Evolutionary conservation across 2,888 invertebrate species (phyloP).

Genomic region (Polyploca ridens): DNA sequence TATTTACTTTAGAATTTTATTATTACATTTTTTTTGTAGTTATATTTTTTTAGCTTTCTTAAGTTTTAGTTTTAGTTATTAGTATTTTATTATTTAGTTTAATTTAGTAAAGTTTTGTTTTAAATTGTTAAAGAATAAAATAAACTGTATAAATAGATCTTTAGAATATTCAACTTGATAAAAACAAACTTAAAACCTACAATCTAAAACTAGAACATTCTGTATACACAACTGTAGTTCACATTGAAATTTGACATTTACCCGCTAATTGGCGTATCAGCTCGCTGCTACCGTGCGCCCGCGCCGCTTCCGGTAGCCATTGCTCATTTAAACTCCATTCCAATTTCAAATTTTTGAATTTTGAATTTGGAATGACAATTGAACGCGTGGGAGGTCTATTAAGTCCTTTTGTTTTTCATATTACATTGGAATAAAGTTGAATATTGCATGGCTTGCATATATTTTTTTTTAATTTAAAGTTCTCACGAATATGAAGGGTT

Average conservation of each 20-base stretch:
- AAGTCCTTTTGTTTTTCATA: conserved; percentile 8
- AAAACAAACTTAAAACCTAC: neutral
- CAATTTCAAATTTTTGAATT: conserved; percentile 27
- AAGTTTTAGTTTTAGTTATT: no score
- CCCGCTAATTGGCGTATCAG: conserved; percentile 76
- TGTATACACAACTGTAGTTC: conserved; percentile 58
- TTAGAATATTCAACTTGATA: no score
- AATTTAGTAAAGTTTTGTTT: no score
- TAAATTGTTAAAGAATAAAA: no score
- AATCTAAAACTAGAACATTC: conserved; percentile 35
- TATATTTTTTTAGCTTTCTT: no score
- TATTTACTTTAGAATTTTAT: no score
- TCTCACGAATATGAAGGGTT: neutral
- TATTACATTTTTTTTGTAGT: no score
- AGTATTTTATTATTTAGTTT: no score
- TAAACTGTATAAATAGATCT: no score
- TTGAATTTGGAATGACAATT: conserved; percentile 35
- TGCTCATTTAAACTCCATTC: conserved; percentile 29
- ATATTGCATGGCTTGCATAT: neutral
- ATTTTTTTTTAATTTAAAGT: neutral
- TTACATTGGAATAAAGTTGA: neutral
- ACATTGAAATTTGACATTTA: conserved; percentile 72
- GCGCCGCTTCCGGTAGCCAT: conserved; percentile 59
- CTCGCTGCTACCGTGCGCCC: conserved; percentile 69
- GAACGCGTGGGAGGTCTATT: conserved; percentile 54